Evolutionary conservation across 1,140 invertebrate species (phyloP), one percentile per base, ranked within the genome.

Genomic region (Agrilus planipennis): DNA sequence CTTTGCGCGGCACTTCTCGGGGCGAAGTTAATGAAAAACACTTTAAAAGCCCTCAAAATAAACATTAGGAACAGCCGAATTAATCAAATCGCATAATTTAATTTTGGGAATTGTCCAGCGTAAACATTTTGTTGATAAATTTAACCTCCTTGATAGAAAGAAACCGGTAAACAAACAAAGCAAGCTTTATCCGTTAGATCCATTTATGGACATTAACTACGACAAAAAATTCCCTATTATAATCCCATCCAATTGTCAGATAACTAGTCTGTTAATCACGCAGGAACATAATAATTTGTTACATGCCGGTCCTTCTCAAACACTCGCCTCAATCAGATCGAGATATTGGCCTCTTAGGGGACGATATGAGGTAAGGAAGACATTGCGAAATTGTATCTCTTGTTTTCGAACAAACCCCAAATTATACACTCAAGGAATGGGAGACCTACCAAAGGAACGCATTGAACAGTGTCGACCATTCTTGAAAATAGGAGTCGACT

Each of bases 401-500:
- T 49, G 44, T 38, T 43, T 38, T 28, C 34, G 35, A 30, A 12
- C 17, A 5, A 23, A 39, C 10, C 39, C 47, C 6, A 30, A 14
- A 35, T 15, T 10, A 11, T 11, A 10, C 3, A n/a, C 11, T 9
- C 39, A 17, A 10, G 5, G 34, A 0, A 64, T 64, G 60, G 54
- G 52, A 0, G 42, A 60, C 29, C 40, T 67, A 16, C 64, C 60
- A 3, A 3, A 10, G 4, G 18, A 45, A 10, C 27, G 61, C 15
- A 11, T 52, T 0, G 53, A 32, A 0, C 42, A 46, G 4, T 17
- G 46, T 1, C 31, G 3, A n/a, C 52, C 54, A 9, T 58, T 57
- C 34, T 6, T 9, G 4, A 29, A 15, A 7, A 44, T 25, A 5
- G 46, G 55, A 1, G 14, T 59, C 4, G 51, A 59, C 23, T 55